A percentile compares a stretch with the other conserved stretches of the same genome.
Conservation (phyloP, 2,797 vertebrate genomes). For the Rhynchotus rufescens region DNA sequence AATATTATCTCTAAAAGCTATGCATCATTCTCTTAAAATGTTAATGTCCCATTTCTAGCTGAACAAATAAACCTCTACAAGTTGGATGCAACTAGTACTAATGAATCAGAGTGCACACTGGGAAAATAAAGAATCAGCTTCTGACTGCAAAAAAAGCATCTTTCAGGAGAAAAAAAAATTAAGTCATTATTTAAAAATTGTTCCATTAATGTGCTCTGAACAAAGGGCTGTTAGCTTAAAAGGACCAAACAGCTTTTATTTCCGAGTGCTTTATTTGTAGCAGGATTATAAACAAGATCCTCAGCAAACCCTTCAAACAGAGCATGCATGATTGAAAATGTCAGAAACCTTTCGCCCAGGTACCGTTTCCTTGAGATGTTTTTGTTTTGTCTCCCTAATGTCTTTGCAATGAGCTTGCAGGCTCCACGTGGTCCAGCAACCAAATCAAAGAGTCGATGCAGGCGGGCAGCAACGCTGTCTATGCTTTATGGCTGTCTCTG, state of each 20-base stretch:
- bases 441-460: not conserved
- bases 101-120: conserved; percentile 67
- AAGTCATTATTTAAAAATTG: conserved; percentile 79
- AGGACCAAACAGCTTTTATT: conserved; percentile 74
- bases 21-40: conserved; percentile 79
- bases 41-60: conserved; percentile 76
- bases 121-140: conserved; percentile 62
- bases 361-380: not conserved
- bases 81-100: conserved; percentile 70
- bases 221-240: conserved; percentile 70
- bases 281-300: conserved; percentile 66
- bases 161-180: conserved; percentile 63
- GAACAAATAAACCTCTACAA: conserved; percentile 76
- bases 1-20: conserved; percentile 77
- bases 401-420: not conserved
- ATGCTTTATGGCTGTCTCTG: not conserved
- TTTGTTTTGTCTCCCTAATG: conserved; percentile 15
- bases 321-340: conserved; percentile 22
- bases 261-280: conserved; percentile 64
- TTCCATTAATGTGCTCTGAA: conserved; percentile 64
- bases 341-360: not conserved
- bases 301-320: conserved; percentile 44
- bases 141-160: conserved; percentile 60
- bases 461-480: not conserved
- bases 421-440: not conserved